These are phyloP conservation scores for Conistra vaccinii DNA, from an alignment of 2,888 invertebrate species.

Conservation along the genomic window DNA sequence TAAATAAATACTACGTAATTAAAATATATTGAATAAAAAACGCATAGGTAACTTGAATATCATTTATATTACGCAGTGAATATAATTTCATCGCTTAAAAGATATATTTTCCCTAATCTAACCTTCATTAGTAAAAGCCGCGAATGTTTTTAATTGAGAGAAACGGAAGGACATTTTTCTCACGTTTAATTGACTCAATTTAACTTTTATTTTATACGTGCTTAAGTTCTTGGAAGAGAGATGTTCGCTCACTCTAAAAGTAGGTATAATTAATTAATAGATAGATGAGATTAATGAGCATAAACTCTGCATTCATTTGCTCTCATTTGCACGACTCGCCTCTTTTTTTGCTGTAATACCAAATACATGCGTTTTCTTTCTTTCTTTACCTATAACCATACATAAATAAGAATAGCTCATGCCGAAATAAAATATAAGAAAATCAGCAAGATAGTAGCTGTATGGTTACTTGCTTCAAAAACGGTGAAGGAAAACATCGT, in stretches of 20 bases:
- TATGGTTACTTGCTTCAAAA: too few relatives aligned
- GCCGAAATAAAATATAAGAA: not conserved
- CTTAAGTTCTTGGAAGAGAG: not conserved
- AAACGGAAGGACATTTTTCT: not conserved
- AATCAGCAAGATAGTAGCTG: not conserved
- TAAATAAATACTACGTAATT: not conserved
- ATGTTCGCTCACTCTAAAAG: not conserved
- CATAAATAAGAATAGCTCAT: too few relatives aligned
- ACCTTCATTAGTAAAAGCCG: conserved; percentile 5
- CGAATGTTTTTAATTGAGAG: conserved; percentile 29
- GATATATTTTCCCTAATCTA: too few relatives aligned
- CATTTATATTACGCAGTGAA: not conserved
- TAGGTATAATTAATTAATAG: not conserved
- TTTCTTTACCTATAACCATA: too few relatives aligned
- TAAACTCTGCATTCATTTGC: not conserved
- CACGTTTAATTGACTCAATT: conserved; percentile 7
- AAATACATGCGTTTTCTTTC: too few relatives aligned
- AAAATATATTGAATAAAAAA: not conserved
- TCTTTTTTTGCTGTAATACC: too few relatives aligned
- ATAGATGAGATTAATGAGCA: not conserved
- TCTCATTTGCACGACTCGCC: not conserved
- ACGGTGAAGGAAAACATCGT: too few relatives aligned
- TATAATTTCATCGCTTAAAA: not conserved
- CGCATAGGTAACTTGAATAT: not conserved
- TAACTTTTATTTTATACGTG: conserved; percentile 13